phyloP scores from a whole-genome alignment of 2,888 invertebrate genomes.

The Schizaphis graminum region DNA sequence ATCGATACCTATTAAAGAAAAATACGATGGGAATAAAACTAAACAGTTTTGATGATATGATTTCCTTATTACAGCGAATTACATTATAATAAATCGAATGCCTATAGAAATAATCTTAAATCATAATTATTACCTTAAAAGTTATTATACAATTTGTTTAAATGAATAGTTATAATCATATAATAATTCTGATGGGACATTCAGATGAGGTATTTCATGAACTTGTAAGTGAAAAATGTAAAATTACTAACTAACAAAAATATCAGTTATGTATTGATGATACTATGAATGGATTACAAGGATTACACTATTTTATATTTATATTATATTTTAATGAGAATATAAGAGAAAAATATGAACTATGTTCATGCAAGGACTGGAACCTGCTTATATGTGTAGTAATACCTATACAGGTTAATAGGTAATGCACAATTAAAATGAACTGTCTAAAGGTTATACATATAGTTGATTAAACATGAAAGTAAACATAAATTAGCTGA shows the following conservation, averaged over 20 bases:
- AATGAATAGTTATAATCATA: neutral
- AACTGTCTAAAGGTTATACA: slow-evolving; percentile 49
- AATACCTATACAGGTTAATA: slow-evolving; percentile 31
- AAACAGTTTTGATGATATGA: neutral
- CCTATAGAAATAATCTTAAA: neutral
- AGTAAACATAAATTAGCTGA: slow-evolving; percentile 49
- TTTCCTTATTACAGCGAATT: neutral
- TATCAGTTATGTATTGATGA: neutral
- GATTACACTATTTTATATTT: neutral
- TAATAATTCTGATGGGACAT: neutral
- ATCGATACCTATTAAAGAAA: neutral
- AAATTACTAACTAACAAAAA: neutral
- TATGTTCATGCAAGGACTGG: slow-evolving; percentile 19
- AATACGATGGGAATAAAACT: neutral
- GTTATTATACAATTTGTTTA: neutral
- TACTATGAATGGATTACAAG: neutral
- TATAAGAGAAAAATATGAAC: neutral
- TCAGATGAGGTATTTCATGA: neutral
- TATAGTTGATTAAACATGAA: slow-evolving; percentile 25
- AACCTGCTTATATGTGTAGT: neutral
- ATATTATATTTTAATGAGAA: neutral
- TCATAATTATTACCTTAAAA: neutral
- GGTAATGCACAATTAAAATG: slow-evolving; percentile 26
- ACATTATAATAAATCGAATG: neutral
- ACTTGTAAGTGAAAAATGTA: neutral